These are phyloP conservation scores for Amphilophus citrinellus DNA, from an alignment of 2,113 vertebrate species.

Conservation along the genomic window DNA sequence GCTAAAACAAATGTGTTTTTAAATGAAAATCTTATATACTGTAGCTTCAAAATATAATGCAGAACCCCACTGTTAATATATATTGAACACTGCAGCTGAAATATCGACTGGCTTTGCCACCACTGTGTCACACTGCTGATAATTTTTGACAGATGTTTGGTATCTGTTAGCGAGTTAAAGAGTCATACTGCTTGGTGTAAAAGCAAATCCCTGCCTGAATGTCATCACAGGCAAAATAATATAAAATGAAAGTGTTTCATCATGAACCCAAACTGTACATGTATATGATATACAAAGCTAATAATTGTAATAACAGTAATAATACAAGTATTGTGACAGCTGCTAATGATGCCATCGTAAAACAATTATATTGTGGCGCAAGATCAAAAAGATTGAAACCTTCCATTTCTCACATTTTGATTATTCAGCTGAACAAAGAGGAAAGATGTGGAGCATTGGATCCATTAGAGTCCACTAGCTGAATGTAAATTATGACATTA, in stretches of 20 bases:
- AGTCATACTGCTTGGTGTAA: constrained; percentile 42
- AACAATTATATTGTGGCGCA: constrained; percentile 4
- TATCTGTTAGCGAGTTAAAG: constrained; percentile 18
- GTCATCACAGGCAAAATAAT: constrained; percentile 28
- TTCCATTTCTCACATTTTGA: constrained; percentile 49
- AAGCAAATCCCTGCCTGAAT: constrained; percentile 28
- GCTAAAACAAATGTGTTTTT: constrained; percentile 24
- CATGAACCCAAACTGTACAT: background rate
- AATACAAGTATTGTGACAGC: background rate
- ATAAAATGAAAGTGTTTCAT: constrained; percentile 3
- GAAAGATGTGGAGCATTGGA: constrained; percentile 12
- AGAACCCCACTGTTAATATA: constrained; percentile 33
- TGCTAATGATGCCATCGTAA: background rate
- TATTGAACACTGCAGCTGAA: constrained; percentile 26
- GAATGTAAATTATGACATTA: constrained; percentile 68
- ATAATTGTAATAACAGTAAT: constrained; percentile 8
- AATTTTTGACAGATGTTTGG: constrained; percentile 59
- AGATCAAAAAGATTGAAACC: constrained; percentile 39
- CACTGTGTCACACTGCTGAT: constrained; percentile 41
- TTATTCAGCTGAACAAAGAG: constrained; percentile 48
- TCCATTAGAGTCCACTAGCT: constrained; percentile 52
- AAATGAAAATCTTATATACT: constrained; percentile 20
- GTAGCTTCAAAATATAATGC: constrained; percentile 9
- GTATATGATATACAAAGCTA: background rate
- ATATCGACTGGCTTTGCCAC: constrained; percentile 48